phyloP scores from a whole-genome alignment of 2,888 invertebrate genomes.

The Erebia ligea region DNA sequence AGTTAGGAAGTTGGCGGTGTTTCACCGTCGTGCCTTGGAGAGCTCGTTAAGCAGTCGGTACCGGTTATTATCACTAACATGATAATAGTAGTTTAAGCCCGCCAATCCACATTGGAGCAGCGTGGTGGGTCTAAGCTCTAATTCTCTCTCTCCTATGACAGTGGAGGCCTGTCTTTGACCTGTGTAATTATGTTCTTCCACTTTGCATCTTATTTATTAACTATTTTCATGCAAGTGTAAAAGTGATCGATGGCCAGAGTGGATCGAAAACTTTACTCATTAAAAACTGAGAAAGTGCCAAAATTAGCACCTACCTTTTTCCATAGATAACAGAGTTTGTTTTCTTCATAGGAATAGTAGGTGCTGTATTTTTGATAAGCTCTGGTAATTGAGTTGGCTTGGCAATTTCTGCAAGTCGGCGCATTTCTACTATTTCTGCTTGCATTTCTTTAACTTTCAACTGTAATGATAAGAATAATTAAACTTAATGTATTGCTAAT shows the following conservation, averaged over 20 bases:
- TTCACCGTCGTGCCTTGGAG: too few species aligned
- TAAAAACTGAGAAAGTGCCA: background rate
- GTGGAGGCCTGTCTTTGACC: too few species aligned
- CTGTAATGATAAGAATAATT: conserved; percentile 2
- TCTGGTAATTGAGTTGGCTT: conserved; percentile 86
- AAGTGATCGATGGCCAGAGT: background rate
- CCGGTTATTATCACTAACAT: too few species aligned
- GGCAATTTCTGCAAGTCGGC: conserved; percentile 89
- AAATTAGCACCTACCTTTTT: conserved; percentile 62
- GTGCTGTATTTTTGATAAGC: conserved; percentile 54
- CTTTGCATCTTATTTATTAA: background rate
- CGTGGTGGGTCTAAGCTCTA: too few species aligned
- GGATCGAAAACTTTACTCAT: background rate
- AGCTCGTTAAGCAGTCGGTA: too few species aligned
- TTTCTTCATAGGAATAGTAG: conserved; percentile 52
- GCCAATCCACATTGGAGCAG: too few species aligned
- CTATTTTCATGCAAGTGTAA: background rate
- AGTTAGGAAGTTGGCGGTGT: too few species aligned
- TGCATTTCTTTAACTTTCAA: conserved; percentile 23
- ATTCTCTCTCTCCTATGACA: too few species aligned
- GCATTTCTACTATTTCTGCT: conserved; percentile 85
- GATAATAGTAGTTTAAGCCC: too few species aligned
- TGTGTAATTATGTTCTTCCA: too few species aligned
- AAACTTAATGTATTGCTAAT: background rate
- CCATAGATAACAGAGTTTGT: conserved; percentile 78